Conservation (phyloP, 37 sponge, comb jelly and placozoan species). For the Lycopodina hypogea region DNA sequence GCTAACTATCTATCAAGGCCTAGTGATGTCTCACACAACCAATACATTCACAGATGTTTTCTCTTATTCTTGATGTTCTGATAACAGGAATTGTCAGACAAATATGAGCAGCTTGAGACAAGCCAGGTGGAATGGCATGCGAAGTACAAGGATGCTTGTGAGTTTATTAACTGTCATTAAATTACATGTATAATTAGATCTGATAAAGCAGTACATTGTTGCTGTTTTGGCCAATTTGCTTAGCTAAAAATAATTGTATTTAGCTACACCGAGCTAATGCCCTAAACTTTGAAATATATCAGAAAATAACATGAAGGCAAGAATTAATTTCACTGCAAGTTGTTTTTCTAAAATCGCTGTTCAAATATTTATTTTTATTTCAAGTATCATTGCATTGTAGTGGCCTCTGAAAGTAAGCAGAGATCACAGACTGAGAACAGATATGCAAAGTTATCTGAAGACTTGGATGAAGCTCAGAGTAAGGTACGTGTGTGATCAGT, state of each 20-base stretch:
- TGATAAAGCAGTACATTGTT: neutral
- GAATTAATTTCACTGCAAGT: too few species aligned
- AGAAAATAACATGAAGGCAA: too few species aligned
- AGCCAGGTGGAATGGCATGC: slow-evolving; percentile 8
- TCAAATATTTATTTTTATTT: neutral
- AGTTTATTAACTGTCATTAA: neutral
- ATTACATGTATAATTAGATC: neutral
- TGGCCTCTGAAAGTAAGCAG: neutral
- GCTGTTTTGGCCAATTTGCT: too few species aligned
- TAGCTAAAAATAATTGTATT: too few species aligned
- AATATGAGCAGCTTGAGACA: slow-evolving; percentile 35
- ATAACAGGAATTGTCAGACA: slow-evolving; percentile 42
- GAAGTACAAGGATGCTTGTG: slow-evolving; percentile 21
- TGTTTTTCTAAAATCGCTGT: too few species aligned
- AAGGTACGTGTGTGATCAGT: neutral
- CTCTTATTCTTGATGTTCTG: neutral
- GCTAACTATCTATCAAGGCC: too few species aligned
- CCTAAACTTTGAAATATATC: too few species aligned
- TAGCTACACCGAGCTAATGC: too few species aligned
- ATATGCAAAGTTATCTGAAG: neutral
- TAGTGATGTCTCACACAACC: too few species aligned
- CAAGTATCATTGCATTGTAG: neutral
- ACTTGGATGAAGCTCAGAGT: neutral
- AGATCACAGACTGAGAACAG: neutral
- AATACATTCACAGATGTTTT: too few species aligned